Conservation (phyloP, 2,888 invertebrate species). For the Abrostola triplasia region DNA sequence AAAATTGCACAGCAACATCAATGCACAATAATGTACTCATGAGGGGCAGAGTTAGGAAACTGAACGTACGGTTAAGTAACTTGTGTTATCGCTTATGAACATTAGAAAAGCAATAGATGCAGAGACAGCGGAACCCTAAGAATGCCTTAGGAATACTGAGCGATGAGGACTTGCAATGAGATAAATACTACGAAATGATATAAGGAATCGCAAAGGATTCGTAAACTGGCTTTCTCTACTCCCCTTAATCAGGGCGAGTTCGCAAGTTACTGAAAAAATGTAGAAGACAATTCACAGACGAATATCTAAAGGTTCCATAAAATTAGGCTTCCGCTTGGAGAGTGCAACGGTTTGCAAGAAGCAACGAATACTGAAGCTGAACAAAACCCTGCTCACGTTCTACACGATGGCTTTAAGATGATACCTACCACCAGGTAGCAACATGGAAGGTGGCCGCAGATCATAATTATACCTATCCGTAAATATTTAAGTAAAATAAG, state of each 20-base stretch:
- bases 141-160: neutral
- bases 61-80: slow-evolving; percentile 3
- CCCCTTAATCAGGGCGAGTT: too few species aligned
- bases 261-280: too few species aligned
- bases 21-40: slow-evolving; percentile 52
- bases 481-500: slow-evolving; percentile 79
- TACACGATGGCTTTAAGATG: too few species aligned
- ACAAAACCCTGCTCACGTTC: neutral
- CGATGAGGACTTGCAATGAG: neutral
- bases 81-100: neutral
- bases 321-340: neutral
- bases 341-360: neutral
- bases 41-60: neutral
- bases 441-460: slow-evolving; percentile 3
- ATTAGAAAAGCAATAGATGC: neutral
- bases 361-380: neutral
- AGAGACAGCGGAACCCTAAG: neutral
- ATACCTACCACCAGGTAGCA: neutral
- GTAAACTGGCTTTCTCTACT: too few species aligned
- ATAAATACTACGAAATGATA: too few species aligned
- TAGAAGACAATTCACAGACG: too few species aligned
- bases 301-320: neutral
- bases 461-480: slow-evolving; percentile 62
- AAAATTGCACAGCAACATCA: slow-evolving; percentile 60
- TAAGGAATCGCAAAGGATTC: too few species aligned